These are phyloP conservation scores for Morpho helenor DNA, from an alignment of 2,888 invertebrate species.

Conservation along the genomic window DNA sequence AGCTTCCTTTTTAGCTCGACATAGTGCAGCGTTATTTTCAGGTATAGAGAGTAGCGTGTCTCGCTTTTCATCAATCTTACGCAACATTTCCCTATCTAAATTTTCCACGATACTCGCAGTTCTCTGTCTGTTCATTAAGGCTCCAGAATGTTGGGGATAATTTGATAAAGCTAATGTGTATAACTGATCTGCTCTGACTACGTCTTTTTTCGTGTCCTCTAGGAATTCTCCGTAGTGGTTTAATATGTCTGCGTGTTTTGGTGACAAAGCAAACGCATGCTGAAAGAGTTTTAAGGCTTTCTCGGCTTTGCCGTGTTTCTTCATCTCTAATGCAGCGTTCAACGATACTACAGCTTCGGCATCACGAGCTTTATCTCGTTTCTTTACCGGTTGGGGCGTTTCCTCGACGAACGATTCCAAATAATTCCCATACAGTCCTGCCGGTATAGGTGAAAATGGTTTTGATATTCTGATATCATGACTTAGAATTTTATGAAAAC, in stretches of 20 bases:
- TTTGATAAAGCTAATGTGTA: slow-evolving; percentile 91
- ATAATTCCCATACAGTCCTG: slow-evolving; percentile 62
- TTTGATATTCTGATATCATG: slow-evolving; percentile 58
- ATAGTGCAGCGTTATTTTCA: slow-evolving; percentile 87
- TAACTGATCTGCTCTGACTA: slow-evolving; percentile 93
- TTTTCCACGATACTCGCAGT: slow-evolving; percentile 94
- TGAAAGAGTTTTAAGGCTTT: slow-evolving; percentile 93
- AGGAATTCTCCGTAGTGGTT: slow-evolving; percentile 96
- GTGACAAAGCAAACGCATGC: slow-evolving; percentile 94
- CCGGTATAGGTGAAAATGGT: slow-evolving; percentile 66
- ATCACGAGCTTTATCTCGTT: slow-evolving; percentile 49
- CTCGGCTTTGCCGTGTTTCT: slow-evolving; percentile 87
- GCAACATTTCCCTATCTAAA: slow-evolving; percentile 88
- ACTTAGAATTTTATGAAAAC: slow-evolving; percentile 59
- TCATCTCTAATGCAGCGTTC: slow-evolving; percentile 92
- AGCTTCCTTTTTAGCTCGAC: slow-evolving; percentile 95
- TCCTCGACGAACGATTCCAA: slow-evolving; percentile 53
- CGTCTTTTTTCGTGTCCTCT: slow-evolving; percentile 90
- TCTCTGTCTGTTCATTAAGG: slow-evolving; percentile 88
- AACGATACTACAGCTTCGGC: slow-evolving; percentile 91
- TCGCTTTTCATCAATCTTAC: slow-evolving; percentile 90
- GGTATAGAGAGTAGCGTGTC: slow-evolving; percentile 90
- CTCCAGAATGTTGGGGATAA: slow-evolving; percentile 90
- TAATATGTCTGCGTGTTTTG: slow-evolving; percentile 94
- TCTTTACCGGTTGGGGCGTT: slow-evolving; percentile 36